These are phyloP conservation scores for Azemiops feae DNA, from an alignment of 2,113 vertebrate species.

Conservation along the genomic window DNA sequence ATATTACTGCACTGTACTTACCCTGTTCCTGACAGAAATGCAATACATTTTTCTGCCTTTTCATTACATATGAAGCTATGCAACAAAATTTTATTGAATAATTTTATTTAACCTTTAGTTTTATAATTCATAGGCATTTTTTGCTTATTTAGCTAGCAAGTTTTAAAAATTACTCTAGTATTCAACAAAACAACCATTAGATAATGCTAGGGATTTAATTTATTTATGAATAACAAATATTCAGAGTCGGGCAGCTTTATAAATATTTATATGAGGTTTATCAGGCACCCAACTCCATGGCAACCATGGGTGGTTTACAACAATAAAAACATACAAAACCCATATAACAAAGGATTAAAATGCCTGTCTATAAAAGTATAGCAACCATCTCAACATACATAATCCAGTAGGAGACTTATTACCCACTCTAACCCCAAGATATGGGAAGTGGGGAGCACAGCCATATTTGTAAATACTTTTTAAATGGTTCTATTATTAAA, in stretches of 20 bases:
- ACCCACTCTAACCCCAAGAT: not conserved
- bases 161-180: not conserved
- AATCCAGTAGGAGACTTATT: not conserved
- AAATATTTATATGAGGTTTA: not conserved
- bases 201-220: not conserved
- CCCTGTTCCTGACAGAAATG: not conserved
- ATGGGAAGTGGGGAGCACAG: not conserved
- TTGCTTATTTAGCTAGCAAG: not conserved
- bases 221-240: not conserved
- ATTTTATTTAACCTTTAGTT: not conserved
- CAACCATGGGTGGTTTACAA: not conserved
- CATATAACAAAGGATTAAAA: not conserved
- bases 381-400: not conserved
- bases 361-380: not conserved
- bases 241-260: not conserved
- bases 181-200: not conserved
- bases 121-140: not conserved
- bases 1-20: not conserved
- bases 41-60: not conserved
- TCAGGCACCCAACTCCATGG: not conserved
- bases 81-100: not conserved
- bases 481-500: not conserved
- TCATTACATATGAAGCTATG: not conserved
- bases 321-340: not conserved
- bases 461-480: not conserved